A percentile compares a stretch with the other conserved stretches of the same genome.
These are phyloP conservation scores for Bellardia pandia DNA, from an alignment of 2,888 invertebrate species.

Conservation along the genomic window DNA sequence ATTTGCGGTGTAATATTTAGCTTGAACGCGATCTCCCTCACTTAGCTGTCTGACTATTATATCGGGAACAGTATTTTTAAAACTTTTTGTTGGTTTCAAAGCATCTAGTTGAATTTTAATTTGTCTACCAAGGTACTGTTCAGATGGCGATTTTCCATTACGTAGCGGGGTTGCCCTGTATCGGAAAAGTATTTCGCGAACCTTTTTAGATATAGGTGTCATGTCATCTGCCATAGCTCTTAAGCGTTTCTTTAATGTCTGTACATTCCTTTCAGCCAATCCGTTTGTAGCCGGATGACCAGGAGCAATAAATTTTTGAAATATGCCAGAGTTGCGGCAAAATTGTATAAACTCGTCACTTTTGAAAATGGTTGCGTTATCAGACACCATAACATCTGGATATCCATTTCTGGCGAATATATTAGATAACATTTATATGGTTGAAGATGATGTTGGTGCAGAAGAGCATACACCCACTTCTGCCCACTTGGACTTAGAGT, in stretches of 20 bases:
- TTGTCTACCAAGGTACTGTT: constrained; percentile 16
- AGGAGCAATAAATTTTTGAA: constrained; percentile 54
- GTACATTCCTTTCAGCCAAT: constrained; percentile 26
- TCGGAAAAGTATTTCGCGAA: constrained; percentile 17
- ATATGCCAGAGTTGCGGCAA: constrained; percentile 46
- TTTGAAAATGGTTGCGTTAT: constrained; percentile 51
- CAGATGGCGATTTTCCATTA: constrained; percentile 31
- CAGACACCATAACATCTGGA: constrained; percentile 13
- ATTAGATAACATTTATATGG: constrained; percentile 59
- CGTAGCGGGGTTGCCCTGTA: constrained; percentile 59
- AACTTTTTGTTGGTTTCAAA: background rate
- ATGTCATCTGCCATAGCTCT: constrained; percentile 51
- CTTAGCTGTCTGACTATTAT: constrained; percentile 6
- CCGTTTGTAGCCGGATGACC: constrained; percentile 8
- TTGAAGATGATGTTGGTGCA: constrained; percentile 62
- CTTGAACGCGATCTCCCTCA: constrained; percentile 38
- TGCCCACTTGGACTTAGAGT: constrained; percentile 64
- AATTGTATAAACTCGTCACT: constrained; percentile 61
- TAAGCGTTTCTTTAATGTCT: constrained; percentile 51
- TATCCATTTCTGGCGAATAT: constrained; percentile 58
- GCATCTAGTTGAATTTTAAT: constrained; percentile 37
- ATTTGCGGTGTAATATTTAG: background rate
- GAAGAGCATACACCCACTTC: constrained; percentile 45
- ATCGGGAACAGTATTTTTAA: background rate
- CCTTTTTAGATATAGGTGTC: constrained; percentile 82